Base-by-base conservation (phyloP, 2,888 invertebrate species). In the Nudaria mundana region DNA sequence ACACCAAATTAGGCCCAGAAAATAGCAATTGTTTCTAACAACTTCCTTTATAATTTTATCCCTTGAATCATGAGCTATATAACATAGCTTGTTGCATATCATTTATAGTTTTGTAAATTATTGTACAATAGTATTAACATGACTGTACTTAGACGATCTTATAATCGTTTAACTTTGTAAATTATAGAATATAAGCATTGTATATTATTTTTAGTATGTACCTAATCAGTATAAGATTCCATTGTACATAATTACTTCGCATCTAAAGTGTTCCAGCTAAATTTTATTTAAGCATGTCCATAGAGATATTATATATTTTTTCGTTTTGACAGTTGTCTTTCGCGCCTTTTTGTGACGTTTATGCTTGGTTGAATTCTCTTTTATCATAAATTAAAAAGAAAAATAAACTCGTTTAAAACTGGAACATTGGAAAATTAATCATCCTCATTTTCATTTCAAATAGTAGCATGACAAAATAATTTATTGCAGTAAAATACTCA, bases 21-120 rank as follows among this genome's bases (percentile, higher is more conserved):
- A n/a, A n/a, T n/a, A n/a, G n/a, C n/a, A n/a, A n/a, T n/a, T n/a
- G n/a, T n/a, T n/a, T n/a, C n/a, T n/a, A n/a, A n/a, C n/a, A n/a
- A n/a, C n/a, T n/a, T n/a, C n/a, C n/a, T n/a, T n/a, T n/a, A n/a
- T n/a, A n/a, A n/a, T n/a, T n/a, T n/a, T 49, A 46, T 30, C 34
- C 24, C 50, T 50, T 56, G 37, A 45, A 50, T 49, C 48, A 54
- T 52, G 44, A 56, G 57, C 61, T 60, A 58, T 52, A 52, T 41
- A 40, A 48, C n/a, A 64, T 80, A 83, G 84, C 86, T 84, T 88
- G 59, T 84, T 83, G 87, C 87, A 87, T 87, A 87, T 87, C 87
- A 87, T 82, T 82, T 81, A 76, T 71, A 74, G 53, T 56, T 68
- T 69, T 87, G 87, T 87, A 87, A 85, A 87, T 86, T 83, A 81